These are phyloP conservation scores for Loxodonta africana DNA, from an alignment of 2,113 vertebrate species.

Conservation along the genomic window DNA sequence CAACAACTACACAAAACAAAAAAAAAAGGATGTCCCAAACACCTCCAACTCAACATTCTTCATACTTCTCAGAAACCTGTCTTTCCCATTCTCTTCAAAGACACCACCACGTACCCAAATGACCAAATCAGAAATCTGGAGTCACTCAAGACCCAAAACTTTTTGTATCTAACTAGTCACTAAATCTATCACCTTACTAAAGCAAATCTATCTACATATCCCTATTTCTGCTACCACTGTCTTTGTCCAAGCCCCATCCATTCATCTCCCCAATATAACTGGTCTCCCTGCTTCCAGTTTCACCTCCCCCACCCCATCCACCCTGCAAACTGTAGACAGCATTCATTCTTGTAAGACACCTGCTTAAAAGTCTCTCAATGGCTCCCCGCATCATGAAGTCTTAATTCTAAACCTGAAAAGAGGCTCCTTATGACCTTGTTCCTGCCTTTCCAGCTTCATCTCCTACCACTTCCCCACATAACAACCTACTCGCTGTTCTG, in stretches of 20 bases:
- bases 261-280: not conserved
- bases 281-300: not conserved
- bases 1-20: too few species aligned
- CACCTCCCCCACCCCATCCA: not conserved
- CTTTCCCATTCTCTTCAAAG: conserved; percentile 8
- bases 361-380: conserved; percentile 25
- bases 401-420: not conserved
- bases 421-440: not conserved
- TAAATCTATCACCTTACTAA: not conserved
- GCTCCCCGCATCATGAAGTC: not conserved
- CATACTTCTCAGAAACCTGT: not conserved
- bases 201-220: not conserved
- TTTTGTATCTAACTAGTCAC: not conserved
- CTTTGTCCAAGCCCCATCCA: not conserved
- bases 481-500: not conserved
- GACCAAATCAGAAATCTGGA: conserved; percentile 6
- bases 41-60: conserved; percentile 9
- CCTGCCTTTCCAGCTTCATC: not conserved
- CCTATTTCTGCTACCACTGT: not conserved
- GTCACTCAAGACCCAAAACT: not conserved
- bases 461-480: not conserved
- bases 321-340: not conserved
- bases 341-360: conserved; percentile 1
- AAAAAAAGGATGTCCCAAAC: not conserved
- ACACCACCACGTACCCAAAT: not conserved